Base-by-base conservation (phyloP, 1,140 invertebrate species). In the Drosophila willistoni region DNA sequence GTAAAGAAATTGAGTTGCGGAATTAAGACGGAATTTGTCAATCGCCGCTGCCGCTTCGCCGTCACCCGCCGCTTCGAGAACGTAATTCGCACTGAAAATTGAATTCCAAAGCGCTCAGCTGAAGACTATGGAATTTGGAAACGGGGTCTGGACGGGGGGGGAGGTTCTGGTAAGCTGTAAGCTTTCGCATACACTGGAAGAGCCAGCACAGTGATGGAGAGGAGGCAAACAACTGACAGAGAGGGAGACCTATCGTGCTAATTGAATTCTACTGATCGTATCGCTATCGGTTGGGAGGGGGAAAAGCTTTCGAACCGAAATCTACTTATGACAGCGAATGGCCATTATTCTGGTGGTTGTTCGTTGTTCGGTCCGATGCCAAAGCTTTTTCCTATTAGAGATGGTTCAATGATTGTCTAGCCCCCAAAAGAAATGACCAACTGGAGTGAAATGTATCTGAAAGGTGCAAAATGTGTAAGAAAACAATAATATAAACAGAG, bases 61-160 rank as follows among this genome's bases (percentile, higher is more conserved):
- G 67, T 76, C 73, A 74, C 79, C 77, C 47, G 77, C 54, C 84
- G 74, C 68, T 59, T 70, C 71, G 80, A 73, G 70, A 77, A 71
- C 73, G 63, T 44, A 78, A 81, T 90, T 89, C 73, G 85, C 77
- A 87, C 84, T 87, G 84, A 83, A 67, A 68, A 68, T 66, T 63
- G 55, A 54, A 44, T 42, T 63, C 51, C 59, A 59, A 47, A 64
- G 22, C 77, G 54, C 14, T 25, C 34, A 70, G 70, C 62, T 61
- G 77, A 29, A 29, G 29, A 22, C 34, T 63, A 29, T 56, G 59
- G 69, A 42, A 33, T 14, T 47, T 7, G 55, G n/a, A 22, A 65
- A 56, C 57, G 72, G 64, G 55, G 51, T 55, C 19, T 60, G 73
- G 81, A 0, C 44, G 3, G 2, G 7, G 2, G 7, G 19, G 9